Conservation (phyloP, 2,113 vertebrate genomes). For the Rhinichthys klamathensis region DNA sequence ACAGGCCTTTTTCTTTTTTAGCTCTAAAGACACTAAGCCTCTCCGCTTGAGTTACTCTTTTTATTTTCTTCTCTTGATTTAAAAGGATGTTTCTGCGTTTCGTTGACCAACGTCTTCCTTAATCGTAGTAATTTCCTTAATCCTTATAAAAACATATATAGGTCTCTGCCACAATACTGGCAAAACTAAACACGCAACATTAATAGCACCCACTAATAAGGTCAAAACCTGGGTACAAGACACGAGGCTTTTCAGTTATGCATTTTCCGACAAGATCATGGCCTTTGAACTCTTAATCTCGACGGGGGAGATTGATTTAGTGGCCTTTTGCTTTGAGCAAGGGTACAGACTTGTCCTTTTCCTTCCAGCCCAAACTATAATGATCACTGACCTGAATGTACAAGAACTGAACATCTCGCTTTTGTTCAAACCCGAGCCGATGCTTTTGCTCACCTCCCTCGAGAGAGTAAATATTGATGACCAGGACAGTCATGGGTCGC, state of each 20-base stretch:
- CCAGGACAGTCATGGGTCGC: conserved; percentile 61
- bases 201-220: neutral
- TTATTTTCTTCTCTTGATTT: conserved; percentile 37
- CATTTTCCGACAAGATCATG: neutral
- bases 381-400: conserved; percentile 8
- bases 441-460: conserved; percentile 64
- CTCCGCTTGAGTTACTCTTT: conserved; percentile 1
- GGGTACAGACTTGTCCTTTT: neutral
- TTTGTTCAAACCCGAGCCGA: neutral
- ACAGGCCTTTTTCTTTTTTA: conserved; percentile 31
- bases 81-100: neutral
- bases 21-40: conserved; percentile 44
- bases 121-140: neutral
- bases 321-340: conserved; percentile 5
- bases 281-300: conserved; percentile 35
- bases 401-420: conserved; percentile 15
- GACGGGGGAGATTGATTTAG: conserved; percentile 29
- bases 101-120: neutral
- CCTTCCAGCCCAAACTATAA: neutral
- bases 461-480: conserved; percentile 70
- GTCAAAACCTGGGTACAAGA: conserved; percentile 11
- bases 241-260: neutral
- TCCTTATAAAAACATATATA: neutral
- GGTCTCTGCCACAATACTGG: neutral
- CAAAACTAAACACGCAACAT: neutral